phyloP scores from a whole-genome alignment of 2,888 invertebrate species.

The Disparrhopalites patrizii region DNA sequence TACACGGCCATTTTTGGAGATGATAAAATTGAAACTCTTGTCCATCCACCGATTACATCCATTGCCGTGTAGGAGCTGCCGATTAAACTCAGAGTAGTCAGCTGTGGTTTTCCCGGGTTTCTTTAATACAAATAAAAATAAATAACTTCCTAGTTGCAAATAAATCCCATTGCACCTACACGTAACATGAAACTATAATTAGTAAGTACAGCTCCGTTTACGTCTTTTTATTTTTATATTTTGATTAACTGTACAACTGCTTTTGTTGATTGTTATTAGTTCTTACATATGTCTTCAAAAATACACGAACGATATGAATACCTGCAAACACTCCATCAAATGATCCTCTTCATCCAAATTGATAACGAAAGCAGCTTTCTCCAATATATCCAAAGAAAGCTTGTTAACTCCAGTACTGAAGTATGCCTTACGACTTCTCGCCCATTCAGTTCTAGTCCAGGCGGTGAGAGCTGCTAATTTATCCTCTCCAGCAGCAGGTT shows the following conservation, averaged over 20 bases:
- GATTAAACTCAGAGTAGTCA: slow-evolving; percentile 62
- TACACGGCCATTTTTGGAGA: slow-evolving; percentile 86
- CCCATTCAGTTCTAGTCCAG: slow-evolving; percentile 86
- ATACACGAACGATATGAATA: too few species aligned
- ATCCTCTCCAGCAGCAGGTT: slow-evolving; percentile 76
- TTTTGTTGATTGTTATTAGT: too few species aligned
- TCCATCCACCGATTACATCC: slow-evolving; percentile 98
- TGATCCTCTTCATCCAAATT: slow-evolving; percentile 86
- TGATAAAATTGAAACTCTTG: slow-evolving; percentile 94
- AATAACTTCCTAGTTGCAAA: too few species aligned
- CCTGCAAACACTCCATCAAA: slow-evolving; percentile 62
- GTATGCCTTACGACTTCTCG: slow-evolving; percentile 69
- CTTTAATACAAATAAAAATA: neutral
- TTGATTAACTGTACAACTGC: too few species aligned
- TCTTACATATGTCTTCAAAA: too few species aligned
- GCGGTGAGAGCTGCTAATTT: slow-evolving; percentile 89
- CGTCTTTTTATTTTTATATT: too few species aligned
- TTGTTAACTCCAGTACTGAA: slow-evolving; percentile 89
- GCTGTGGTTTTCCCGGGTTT: neutral
- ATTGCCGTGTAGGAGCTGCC: slow-evolving; percentile 84
- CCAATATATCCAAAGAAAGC: slow-evolving; percentile 81
- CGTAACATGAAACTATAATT: too few species aligned
- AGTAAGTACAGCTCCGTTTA: too few species aligned
- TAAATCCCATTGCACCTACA: too few species aligned
- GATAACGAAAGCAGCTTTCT: slow-evolving; percentile 91